phyloP scores from a whole-genome alignment of 2,888 invertebrate genomes.

The Aelia acuminata region DNA sequence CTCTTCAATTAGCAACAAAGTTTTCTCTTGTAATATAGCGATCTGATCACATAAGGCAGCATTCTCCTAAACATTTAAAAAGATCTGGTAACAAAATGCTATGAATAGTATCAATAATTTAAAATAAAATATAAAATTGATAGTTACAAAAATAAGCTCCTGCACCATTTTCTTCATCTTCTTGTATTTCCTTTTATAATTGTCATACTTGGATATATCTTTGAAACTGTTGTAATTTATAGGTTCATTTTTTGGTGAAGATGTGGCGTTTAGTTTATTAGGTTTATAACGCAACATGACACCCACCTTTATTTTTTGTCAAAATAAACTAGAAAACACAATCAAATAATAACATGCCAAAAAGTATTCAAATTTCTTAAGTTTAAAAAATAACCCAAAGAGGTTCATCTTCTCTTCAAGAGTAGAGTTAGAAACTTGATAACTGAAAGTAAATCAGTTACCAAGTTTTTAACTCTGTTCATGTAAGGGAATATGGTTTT shows the following conservation, averaged over 20 bases:
- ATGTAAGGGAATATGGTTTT: too few species aligned
- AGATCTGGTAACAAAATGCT: too few species aligned
- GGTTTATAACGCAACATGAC: slow-evolving; percentile 52
- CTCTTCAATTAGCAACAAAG: slow-evolving; percentile 85
- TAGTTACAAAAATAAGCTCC: slow-evolving; percentile 78
- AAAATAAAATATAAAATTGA: too few species aligned
- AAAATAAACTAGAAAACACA: background rate
- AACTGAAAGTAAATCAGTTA: too few species aligned
- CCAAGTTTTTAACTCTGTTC: too few species aligned
- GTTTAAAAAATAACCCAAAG: slow-evolving; percentile 1
- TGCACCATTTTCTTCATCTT: slow-evolving; percentile 76
- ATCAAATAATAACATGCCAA: background rate
- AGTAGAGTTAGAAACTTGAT: background rate
- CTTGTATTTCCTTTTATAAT: slow-evolving; percentile 77
- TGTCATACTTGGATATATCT: slow-evolving; percentile 70
- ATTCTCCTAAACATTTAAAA: slow-evolving; percentile 83
- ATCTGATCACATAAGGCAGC: slow-evolving; percentile 91
- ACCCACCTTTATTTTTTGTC: background rate
- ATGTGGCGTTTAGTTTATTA: background rate
- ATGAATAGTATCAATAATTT: too few species aligned
- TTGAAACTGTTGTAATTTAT: slow-evolving; percentile 43
- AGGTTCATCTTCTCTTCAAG: background rate
- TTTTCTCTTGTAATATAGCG: slow-evolving; percentile 85
- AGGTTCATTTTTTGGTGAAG: slow-evolving; percentile 52
- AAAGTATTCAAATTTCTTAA: background rate